Percentiles rank a stretch among this genome's conserved stretches.
Conservation (phyloP, 2,888 invertebrate species). For the Dendrolimus pini region DNA sequence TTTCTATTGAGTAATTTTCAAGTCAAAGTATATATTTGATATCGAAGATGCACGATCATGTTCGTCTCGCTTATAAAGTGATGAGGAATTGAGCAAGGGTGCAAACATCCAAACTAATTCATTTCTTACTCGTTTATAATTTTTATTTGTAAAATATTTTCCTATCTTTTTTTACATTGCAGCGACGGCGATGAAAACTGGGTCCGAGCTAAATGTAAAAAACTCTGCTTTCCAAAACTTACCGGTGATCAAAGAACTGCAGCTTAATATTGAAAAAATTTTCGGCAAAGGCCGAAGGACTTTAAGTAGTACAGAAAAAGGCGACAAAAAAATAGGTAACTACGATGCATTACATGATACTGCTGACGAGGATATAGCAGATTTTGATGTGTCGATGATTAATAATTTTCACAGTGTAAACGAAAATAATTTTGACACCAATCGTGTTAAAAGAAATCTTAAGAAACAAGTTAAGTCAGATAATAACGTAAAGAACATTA, state of each 20-base stretch:
- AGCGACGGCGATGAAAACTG: background rate
- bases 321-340: background rate
- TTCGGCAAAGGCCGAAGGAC: constrained; percentile 6
- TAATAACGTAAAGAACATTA: background rate
- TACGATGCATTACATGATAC: too few species aligned
- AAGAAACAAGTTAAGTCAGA: constrained; percentile 4
- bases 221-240: background rate
- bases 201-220: background rate
- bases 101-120: too few species aligned
- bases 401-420: too few species aligned
- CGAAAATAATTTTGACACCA: constrained; percentile 3
- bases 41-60: too few species aligned
- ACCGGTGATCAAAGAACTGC: background rate
- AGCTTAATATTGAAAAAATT: constrained; percentile 9
- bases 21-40: too few species aligned
- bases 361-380: too few species aligned
- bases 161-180: background rate
- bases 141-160: background rate
- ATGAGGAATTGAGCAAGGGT: too few species aligned
- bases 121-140: background rate
- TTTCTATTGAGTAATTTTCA: too few species aligned
- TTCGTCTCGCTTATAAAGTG: too few species aligned
- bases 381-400: too few species aligned
- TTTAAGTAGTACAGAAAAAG: background rate
- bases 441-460: constrained; percentile 7